A percentile compares a stretch with the other conserved stretches of the same genome.
phyloP scores from a whole-genome alignment of 2,113 vertebrate genomes.

The Pelecanus crispus region DNA sequence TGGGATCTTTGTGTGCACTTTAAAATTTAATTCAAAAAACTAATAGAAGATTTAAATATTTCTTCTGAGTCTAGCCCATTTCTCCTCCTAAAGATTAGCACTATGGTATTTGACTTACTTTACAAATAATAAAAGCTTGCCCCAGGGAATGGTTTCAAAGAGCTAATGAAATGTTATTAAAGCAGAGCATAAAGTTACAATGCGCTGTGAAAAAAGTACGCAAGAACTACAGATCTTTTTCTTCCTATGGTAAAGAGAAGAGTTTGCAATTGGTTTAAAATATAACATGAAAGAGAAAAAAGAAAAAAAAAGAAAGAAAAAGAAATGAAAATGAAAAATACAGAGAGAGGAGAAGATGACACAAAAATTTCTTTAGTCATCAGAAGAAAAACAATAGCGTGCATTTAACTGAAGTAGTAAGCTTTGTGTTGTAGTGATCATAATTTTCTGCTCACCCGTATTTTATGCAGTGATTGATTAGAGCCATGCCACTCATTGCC shows the following conservation, averaged over 20 bases:
- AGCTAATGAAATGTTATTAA: conserved; percentile 46
- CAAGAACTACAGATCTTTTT: background rate
- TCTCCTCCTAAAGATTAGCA: conserved; percentile 12
- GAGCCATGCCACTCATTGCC: background rate
- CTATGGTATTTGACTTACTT: conserved; percentile 47
- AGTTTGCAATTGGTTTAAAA: background rate
- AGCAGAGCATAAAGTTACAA: background rate
- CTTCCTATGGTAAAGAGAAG: background rate
- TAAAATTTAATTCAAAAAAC: conserved; percentile 31
- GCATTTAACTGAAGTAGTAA: background rate
- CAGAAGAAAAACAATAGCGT: background rate
- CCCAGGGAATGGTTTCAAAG: conserved; percentile 18
- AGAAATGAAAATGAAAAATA: background rate
- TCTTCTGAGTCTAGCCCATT: conserved; percentile 34
- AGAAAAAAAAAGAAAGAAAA: background rate
- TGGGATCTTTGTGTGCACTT: background rate
- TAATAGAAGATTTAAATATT: conserved; percentile 40
- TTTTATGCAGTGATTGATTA: background rate
- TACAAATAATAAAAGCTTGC: conserved; percentile 45
- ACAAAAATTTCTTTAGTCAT: background rate
- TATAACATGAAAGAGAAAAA: background rate
- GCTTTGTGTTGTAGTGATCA: background rate
- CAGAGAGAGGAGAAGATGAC: background rate
- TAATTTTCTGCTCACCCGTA: background rate
- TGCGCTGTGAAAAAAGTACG: background rate